Evolutionary conservation across 2,113 vertebrate species (phyloP), one percentile per base, ranked within the genome.

Genomic region (Channa maculata): DNA sequence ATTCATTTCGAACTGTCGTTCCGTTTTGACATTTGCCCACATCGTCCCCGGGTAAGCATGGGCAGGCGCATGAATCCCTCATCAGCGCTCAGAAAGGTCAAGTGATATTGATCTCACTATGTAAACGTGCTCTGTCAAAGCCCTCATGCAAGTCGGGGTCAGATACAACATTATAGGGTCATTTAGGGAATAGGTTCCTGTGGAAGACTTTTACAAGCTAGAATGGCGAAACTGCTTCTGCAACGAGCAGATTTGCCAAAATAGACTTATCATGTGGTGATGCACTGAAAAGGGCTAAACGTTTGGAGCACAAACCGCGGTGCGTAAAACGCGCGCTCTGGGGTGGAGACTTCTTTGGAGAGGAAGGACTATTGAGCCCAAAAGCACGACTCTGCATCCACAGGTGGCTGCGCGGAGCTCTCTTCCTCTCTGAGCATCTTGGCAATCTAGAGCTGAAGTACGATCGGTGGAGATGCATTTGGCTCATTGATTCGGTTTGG

Each of bases 11-110:
- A 44, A 51, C 15, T 65, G 51, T 71, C 67, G 48, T 57, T 77
- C 50, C 61, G 73, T 58, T 24, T 39, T 93, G 91, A 91, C 93
- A 92, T 94, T 94, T 94, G 87, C 90, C 85, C 75, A 84, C 70
- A 64, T 2, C 64, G 75, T 85, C 89, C 86, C 87, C 39, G 70
- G 84, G 69, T 79, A 81, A 82, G 71, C 74, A 50, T 8, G 76
- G 65, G n/a, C 76, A 50, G 71, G 71, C 49, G 71, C 71, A 54
- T 54, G 70, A 87, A 88, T 91, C 86, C 78, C 89, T 57, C 76
- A 74, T 57, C 80, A 75, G 66, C 81, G 53, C 69, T 13, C 39
- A 1, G 52, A 91, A 93, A 94, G 89, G 92, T 93, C 92, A 90
- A 65, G 61, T 58, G 34, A 58, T 72, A 92, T 94, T 79, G 92